Conservation (phyloP, 2,888 invertebrate species). For the Sisyra nigra region DNA sequence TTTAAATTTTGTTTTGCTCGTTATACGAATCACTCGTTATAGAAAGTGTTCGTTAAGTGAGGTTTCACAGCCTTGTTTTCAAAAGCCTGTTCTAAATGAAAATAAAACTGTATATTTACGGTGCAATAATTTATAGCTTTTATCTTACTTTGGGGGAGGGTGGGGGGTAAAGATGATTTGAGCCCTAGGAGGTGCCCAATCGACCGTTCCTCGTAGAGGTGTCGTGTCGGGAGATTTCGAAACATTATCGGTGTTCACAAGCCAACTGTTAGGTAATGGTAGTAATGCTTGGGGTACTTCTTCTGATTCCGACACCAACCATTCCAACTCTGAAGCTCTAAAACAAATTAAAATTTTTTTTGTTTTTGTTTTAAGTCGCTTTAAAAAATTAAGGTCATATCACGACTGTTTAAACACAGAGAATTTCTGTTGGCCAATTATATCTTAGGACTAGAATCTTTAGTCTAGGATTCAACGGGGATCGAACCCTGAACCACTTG, state of each 20-base stretch:
- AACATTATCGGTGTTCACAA: constrained; percentile 45
- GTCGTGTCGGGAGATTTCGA: constrained; percentile 16
- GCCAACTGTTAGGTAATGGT: constrained; percentile 57
- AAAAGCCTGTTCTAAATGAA: too few relatives aligned
- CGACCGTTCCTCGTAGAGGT: constrained; percentile 52
- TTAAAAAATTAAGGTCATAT: too few relatives aligned
- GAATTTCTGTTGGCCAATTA: too few relatives aligned
- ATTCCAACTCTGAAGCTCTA: constrained; percentile 59
- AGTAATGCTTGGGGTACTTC: constrained; percentile 63
- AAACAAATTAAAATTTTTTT: constrained; percentile 2
- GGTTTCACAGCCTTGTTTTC: too few relatives aligned
- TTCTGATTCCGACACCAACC: constrained; percentile 57
- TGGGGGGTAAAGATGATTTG: constrained; percentile 72
- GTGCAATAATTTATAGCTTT: constrained; percentile 5
- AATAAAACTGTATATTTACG: too few relatives aligned
- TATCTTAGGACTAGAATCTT: not conserved
- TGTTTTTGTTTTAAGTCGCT: not conserved
- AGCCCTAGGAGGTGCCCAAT: constrained; percentile 73
- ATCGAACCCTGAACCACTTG: too few relatives aligned
- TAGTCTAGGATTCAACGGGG: not conserved
- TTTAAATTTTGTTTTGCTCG: too few relatives aligned
- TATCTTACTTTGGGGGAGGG: constrained; percentile 41
- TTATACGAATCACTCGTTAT: too few relatives aligned
- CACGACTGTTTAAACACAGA: too few relatives aligned
- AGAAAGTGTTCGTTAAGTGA: too few relatives aligned